phyloP scores from a whole-genome alignment of 2,888 invertebrate species.

The Strigamia crassipes region DNA sequence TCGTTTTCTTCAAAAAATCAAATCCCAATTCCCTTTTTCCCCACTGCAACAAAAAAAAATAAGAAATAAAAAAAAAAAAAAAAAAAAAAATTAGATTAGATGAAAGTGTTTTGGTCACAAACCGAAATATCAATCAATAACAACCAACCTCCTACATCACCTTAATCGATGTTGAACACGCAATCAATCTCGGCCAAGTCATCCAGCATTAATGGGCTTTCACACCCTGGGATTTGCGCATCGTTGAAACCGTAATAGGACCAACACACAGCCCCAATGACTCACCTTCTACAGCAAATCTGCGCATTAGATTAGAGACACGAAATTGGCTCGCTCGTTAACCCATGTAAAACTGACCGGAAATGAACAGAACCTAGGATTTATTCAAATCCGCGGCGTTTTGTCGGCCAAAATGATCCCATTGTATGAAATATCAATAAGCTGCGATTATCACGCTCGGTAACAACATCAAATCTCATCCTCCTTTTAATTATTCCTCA shows the following conservation, averaged over 20 bases:
- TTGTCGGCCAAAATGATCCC: background rate
- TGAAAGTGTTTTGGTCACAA: constrained; percentile 18
- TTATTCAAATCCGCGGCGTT: background rate
- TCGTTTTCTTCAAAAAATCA: constrained; percentile 1
- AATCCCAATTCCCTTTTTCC: constrained; percentile 12
- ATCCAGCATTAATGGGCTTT: constrained; percentile 37
- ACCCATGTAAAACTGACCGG: background rate
- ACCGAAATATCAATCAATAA: constrained; percentile 32
- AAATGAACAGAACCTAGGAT: no score
- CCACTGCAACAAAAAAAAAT: background rate
- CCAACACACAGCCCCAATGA: background rate
- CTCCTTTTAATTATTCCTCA: constrained; percentile 25
- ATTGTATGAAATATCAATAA: constrained; percentile 31
- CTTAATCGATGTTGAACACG: constrained; percentile 38
- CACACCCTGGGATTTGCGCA: constrained; percentile 39
- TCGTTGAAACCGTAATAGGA: constrained; percentile 23
- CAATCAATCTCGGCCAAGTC: constrained; percentile 40
- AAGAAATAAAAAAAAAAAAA: background rate
- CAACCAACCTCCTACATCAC: constrained; percentile 14
- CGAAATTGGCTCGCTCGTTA: background rate
- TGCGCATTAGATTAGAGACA: background rate
- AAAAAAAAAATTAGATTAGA: background rate
- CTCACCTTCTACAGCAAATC: background rate
- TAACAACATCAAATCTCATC: constrained; percentile 34
- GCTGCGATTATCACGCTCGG: background rate